phyloP scores from a whole-genome alignment of 2,888 invertebrate genomes.

The Scaptomyza flava region DNA sequence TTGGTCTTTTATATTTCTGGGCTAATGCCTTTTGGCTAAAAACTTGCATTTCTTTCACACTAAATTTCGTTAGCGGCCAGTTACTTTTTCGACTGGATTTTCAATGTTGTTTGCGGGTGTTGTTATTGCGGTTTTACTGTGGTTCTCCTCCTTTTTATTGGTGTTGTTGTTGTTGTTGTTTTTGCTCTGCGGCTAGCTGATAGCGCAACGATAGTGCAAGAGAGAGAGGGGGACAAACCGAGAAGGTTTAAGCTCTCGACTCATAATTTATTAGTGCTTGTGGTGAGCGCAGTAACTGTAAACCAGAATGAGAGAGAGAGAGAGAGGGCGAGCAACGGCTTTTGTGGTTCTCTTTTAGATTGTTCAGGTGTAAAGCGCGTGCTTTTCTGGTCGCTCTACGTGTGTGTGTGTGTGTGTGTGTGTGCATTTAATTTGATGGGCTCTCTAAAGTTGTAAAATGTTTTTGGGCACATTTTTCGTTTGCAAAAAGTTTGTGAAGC shows the following conservation, averaged over 20 bases:
- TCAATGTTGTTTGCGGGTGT: constrained; percentile 73
- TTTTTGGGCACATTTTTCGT: constrained; percentile 19
- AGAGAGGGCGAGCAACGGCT: neutral
- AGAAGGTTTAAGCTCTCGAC: constrained; percentile 66
- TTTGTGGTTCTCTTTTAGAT: constrained; percentile 42
- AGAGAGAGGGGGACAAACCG: constrained; percentile 2
- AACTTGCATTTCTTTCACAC: constrained; percentile 73
- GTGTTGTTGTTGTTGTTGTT: neutral
- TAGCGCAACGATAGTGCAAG: constrained; percentile 27
- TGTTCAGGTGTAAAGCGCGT: constrained; percentile 53
- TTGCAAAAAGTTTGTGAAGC: constrained; percentile 14
- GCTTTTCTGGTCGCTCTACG: constrained; percentile 1
- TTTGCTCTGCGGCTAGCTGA: constrained; percentile 28
- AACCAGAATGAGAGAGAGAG: neutral
- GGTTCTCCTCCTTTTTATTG: constrained; percentile 8
- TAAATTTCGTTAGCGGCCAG: constrained; percentile 77
- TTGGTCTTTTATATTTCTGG: constrained; percentile 52
- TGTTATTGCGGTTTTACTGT: constrained; percentile 62
- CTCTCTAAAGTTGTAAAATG: constrained; percentile 31
- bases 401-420: constrained; percentile 16
- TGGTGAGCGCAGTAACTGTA: constrained; percentile 40
- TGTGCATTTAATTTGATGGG: constrained; percentile 49
- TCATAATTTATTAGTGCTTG: constrained; percentile 77
- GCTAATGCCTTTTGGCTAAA: constrained; percentile 68
- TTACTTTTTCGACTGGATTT: constrained; percentile 66